A percentile compares a stretch with the other conserved stretches of the same genome.
phyloP scores from a whole-genome alignment of 2,888 invertebrate genomes.

The Chelonus formosanus region DNA sequence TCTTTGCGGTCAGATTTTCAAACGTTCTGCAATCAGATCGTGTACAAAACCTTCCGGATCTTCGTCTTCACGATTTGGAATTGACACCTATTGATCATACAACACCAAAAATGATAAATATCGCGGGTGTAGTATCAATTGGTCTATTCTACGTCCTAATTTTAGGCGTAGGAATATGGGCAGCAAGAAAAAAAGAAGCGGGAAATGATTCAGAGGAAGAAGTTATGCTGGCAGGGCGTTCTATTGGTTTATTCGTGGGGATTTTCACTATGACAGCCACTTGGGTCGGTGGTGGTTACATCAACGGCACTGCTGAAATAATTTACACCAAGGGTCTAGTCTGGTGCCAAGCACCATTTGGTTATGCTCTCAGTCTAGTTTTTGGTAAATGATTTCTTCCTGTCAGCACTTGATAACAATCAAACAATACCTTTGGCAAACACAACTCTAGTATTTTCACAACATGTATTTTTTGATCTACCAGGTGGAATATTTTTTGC shows the following conservation, averaged over 20 bases:
- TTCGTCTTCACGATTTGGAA: constrained; percentile 59
- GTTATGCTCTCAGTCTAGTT: constrained; percentile 94
- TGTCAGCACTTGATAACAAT: neutral
- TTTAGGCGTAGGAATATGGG: constrained; percentile 96
- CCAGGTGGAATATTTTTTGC: constrained; percentile 97
- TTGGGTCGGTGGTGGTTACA: constrained; percentile 99
- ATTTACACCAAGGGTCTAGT: constrained; percentile 92
- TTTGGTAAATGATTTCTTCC: constrained; percentile 73
- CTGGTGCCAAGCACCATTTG: constrained; percentile 99
- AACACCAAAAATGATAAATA: constrained; percentile 81
- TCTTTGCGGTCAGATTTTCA: constrained; percentile 52
- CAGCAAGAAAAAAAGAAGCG: constrained; percentile 89
- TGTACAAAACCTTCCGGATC: constrained; percentile 57
- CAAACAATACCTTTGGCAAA: neutral
- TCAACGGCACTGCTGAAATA: constrained; percentile 98
- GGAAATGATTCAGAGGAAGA: constrained; percentile 95
- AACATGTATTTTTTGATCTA: neutral
- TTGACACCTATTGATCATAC: constrained; percentile 59
- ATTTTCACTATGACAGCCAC: constrained; percentile 99
- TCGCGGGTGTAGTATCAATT: constrained; percentile 93
- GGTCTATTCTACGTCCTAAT: constrained; percentile 96
- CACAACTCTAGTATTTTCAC: neutral
- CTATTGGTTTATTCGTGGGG: constrained; percentile 96
- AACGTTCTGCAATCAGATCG: constrained; percentile 58
- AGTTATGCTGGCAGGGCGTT: constrained; percentile 97